Percentiles rank a stretch among this genome's conserved stretches.
Conservation (phyloP, 2,888 invertebrate genomes). For the Ariolimax columbianus region DNA sequence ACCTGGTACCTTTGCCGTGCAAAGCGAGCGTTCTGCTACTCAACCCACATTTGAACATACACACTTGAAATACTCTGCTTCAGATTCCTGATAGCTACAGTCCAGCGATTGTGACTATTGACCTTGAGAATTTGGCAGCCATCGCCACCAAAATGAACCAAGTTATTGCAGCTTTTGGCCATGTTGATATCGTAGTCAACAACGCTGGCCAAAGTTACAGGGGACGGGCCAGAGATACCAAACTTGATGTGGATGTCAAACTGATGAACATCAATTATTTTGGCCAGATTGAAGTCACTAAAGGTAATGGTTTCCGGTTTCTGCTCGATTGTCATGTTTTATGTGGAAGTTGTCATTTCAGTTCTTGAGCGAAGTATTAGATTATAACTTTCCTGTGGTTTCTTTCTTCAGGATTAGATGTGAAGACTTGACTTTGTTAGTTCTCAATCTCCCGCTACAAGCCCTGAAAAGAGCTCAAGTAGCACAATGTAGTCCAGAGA, state of each 20-base stretch:
- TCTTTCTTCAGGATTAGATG: no score
- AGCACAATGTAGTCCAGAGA: no score
- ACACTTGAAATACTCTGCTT: background rate
- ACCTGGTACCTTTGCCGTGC: no score
- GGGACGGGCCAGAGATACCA: constrained; percentile 87
- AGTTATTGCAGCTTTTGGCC: constrained; percentile 78
- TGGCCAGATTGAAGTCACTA: constrained; percentile 92
- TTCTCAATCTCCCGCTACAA: no score
- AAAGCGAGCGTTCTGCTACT: no score
- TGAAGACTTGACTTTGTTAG: no score
- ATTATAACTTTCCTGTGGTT: no score
- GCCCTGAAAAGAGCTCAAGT: no score
- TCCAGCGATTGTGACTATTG: constrained; percentile 81
- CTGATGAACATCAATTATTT: constrained; percentile 97
- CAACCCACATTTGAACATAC: no score
- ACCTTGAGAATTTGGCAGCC: constrained; percentile 86
- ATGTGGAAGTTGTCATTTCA: background rate
- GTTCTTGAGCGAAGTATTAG: no score
- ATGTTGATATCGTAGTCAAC: constrained; percentile 92
- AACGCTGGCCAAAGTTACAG: constrained; percentile 91
- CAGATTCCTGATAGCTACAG: constrained; percentile 36
- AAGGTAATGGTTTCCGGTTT: constrained; percentile 83
- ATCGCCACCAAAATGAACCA: constrained; percentile 84
- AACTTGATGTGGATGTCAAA: constrained; percentile 89
- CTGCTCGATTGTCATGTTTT: background rate